phyloP scores from a whole-genome alignment of 2,888 invertebrate genomes.

The Epistrophe grossulariae region DNA sequence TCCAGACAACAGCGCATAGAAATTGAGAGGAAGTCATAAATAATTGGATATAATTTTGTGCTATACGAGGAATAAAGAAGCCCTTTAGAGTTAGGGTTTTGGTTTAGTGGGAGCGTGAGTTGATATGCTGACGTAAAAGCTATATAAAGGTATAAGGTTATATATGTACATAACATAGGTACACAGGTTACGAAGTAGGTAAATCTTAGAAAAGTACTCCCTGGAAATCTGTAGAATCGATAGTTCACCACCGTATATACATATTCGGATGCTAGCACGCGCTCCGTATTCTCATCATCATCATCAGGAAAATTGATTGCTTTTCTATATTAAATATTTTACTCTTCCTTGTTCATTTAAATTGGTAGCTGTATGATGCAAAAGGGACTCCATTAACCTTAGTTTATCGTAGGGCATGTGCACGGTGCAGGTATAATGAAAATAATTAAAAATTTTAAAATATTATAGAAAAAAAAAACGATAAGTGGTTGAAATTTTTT shows the following conservation, averaged over 20 bases:
- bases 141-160: not conserved
- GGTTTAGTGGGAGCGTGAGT: not conserved
- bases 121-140: not conserved
- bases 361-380: constrained; percentile 26
- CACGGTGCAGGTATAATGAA: constrained; percentile 15
- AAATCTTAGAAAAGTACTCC: not conserved
- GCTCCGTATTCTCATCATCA: constrained; percentile 8
- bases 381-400: constrained; percentile 38
- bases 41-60: constrained; percentile 68
- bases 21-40: constrained; percentile 58
- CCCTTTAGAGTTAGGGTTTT: not conserved
- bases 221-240: constrained; percentile 48
- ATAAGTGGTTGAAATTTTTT: not conserved
- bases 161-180: too few relatives aligned
- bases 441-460: constrained; percentile 34
- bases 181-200: not conserved
- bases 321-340: constrained; percentile 62
- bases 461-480: not conserved
- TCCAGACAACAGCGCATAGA: constrained; percentile 30
- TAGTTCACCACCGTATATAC: constrained; percentile 6
- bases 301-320: constrained; percentile 59
- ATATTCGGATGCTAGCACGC: not conserved
- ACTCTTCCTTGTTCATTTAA: constrained; percentile 46
- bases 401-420: not conserved
- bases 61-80: constrained; percentile 24